These are phyloP conservation scores for Cynaeus angustus DNA, from an alignment of 2,888 invertebrate genomes.

Conservation along the genomic window DNA sequence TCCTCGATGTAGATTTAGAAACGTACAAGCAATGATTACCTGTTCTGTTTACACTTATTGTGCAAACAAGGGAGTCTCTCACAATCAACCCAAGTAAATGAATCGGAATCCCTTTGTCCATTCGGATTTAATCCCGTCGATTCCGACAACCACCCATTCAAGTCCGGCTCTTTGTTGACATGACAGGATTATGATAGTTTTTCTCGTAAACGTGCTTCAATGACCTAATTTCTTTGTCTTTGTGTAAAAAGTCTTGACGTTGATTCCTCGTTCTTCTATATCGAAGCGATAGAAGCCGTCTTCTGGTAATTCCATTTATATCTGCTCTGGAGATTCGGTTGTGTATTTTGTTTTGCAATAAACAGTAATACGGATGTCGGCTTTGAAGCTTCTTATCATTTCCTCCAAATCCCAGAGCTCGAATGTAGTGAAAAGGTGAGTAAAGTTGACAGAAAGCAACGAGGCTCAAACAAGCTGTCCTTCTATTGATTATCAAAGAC, in stretches of 20 bases:
- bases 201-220: conserved; percentile 9
- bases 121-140: conserved; percentile 52
- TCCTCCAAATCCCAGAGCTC: conserved; percentile 36
- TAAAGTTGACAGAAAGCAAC: conserved; percentile 54
- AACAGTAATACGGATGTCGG: conserved; percentile 36
- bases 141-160: conserved; percentile 48
- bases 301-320: conserved; percentile 33
- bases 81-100: conserved; percentile 64
- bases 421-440: conserved; percentile 51
- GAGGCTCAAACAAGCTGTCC: conserved; percentile 48
- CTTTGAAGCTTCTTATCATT: conserved; percentile 48
- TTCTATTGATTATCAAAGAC: conserved; percentile 53
- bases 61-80: conserved; percentile 62
- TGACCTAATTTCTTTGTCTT: conserved; percentile 8
- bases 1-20: neutral
- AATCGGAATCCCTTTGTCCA: conserved; percentile 65
- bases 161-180: conserved; percentile 46
- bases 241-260: neutral
- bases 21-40: conserved; percentile 57
- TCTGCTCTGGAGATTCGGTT: conserved; percentile 9
- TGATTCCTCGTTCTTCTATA: neutral
- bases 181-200: conserved; percentile 49
- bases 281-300: conserved; percentile 12
- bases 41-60: conserved; percentile 60
- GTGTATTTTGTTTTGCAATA: conserved; percentile 43